phyloP scores from a whole-genome alignment of 2,113 vertebrate species.

The Alectura lathami region DNA sequence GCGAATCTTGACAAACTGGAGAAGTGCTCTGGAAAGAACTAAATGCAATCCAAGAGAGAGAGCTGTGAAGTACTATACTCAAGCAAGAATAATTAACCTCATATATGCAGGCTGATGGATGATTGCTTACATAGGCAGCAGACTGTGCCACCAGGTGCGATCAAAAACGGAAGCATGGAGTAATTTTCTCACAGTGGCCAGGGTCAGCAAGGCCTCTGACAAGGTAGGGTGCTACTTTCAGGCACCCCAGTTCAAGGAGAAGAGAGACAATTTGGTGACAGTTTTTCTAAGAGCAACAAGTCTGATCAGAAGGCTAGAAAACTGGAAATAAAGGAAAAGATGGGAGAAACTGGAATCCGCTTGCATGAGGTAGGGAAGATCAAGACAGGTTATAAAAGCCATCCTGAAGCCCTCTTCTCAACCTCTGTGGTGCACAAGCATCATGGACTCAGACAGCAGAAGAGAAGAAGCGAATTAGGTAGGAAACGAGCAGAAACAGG shows the following conservation, averaged over 20 bases:
- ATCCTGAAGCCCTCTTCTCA: not conserved
- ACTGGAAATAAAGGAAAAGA: not conserved
- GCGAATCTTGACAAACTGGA: not conserved
- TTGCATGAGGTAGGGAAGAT: not conserved
- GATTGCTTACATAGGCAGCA: not conserved
- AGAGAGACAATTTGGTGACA: not conserved
- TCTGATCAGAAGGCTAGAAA: not conserved
- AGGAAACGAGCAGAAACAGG: not conserved
- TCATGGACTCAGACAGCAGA: not conserved
- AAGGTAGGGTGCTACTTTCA: not conserved
- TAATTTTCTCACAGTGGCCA: not conserved
- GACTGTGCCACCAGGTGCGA: not conserved
- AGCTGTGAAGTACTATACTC: not conserved
- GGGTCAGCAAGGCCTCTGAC: not conserved
- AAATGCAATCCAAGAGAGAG: not conserved
- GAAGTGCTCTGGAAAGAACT: not conserved
- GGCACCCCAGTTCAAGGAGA: not conserved
- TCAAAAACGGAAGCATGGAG: not conserved
- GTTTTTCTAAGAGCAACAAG: accelerated
- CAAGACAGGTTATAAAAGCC: not conserved
- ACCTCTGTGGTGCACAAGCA: not conserved
- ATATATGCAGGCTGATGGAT: not conserved
- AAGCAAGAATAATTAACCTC: not conserved
- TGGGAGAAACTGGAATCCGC: not conserved
- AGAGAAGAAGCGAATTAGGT: not conserved